Evolutionary conservation across 2,797 vertebrate genomes (phyloP), one percentile per base, ranked within the genome.

Genomic region (Anisognathus igniventris): DNA sequence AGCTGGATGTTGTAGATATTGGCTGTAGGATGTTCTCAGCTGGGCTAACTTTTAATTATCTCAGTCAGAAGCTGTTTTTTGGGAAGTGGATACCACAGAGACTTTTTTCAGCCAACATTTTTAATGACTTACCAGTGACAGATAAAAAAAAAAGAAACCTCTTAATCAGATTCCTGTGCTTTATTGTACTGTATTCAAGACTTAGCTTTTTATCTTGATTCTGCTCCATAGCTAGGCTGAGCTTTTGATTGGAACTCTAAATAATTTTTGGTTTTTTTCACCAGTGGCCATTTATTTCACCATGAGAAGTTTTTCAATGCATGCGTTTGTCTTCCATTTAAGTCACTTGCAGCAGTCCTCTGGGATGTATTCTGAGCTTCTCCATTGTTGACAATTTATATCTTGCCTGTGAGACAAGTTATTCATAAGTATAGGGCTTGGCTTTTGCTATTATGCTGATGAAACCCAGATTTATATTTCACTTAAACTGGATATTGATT

Each of bases 381-480:
- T 82, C 76, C 30, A 66, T 95, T 94, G 76, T 80, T 95, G 81
- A 72, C 66, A 57, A 75, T 84, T 93, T 96, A 93, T 94, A 82
- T 65, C 45, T 85, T 87, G 70, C 76, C 93, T 95, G 80, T 83
- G 85, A 95, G 92, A 96, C 85, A 86, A 80, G 80, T 93, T 92
- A 96, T 91, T 93, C 66, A 35, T 92, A 95, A 93, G 91, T 92
- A 87, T 77, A 92, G 74, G 82, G 61, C 64, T 86, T 95, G 94
- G 76, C 85, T 96, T 94, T 93, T 91, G 77, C 92, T 86, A 71
- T 96, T 95, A 82, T 92, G 88, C 92, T 93, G 85, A 96, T 92
- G 94, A 89, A 95, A 94, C 81, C 61, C 74, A 94, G 95, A 94
- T 95, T 96, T 97, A 96, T 93, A 91, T 96, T 97, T 96, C 93